Percentiles rank a stretch among this genome's conserved stretches.
These are phyloP conservation scores for Semicossyphus pulcher DNA, from an alignment of 2,113 vertebrate species.

Conservation along the genomic window DNA sequence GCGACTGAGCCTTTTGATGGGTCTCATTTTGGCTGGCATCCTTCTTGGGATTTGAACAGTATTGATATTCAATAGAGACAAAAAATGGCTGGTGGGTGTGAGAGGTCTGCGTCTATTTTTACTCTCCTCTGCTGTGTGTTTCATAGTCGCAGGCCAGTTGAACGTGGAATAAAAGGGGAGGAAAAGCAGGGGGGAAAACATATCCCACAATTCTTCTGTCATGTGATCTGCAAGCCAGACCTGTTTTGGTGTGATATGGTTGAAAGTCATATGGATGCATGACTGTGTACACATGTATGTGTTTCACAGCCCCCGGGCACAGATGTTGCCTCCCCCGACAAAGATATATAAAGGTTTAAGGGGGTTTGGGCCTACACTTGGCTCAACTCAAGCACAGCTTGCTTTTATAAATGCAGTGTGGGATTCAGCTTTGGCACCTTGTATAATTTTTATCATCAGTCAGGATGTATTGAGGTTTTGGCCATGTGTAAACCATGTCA, in stretches of 20 bases:
- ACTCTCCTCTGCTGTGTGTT: slow-evolving; percentile 51
- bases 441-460: neutral
- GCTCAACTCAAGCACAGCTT: slow-evolving; percentile 11
- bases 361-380: slow-evolving; percentile 11
- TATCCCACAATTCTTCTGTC: neutral
- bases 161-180: slow-evolving; percentile 31
- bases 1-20: slow-evolving; percentile 62
- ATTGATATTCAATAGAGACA: slow-evolving; percentile 72
- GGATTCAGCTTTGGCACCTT: neutral
- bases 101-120: slow-evolving; percentile 71
- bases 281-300: slow-evolving; percentile 7
- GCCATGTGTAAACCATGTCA: neutral
- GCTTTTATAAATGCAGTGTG: slow-evolving; percentile 22
- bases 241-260: slow-evolving; percentile 54
- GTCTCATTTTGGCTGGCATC: slow-evolving; percentile 59
- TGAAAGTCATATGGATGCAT: slow-evolving; percentile 28
- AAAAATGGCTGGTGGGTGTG: slow-evolving; percentile 61
- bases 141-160: slow-evolving; percentile 52
- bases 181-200: neutral
- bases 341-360: slow-evolving; percentile 34
- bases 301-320: slow-evolving; percentile 13
- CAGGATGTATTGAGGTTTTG: neutral
- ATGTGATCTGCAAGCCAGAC: slow-evolving; percentile 24
- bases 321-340: slow-evolving; percentile 44
- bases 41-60: slow-evolving; percentile 61